These are phyloP conservation scores for Cyprichromis sp. DNA, from an alignment of 2,113 vertebrate genomes.

Conservation along the genomic window DNA sequence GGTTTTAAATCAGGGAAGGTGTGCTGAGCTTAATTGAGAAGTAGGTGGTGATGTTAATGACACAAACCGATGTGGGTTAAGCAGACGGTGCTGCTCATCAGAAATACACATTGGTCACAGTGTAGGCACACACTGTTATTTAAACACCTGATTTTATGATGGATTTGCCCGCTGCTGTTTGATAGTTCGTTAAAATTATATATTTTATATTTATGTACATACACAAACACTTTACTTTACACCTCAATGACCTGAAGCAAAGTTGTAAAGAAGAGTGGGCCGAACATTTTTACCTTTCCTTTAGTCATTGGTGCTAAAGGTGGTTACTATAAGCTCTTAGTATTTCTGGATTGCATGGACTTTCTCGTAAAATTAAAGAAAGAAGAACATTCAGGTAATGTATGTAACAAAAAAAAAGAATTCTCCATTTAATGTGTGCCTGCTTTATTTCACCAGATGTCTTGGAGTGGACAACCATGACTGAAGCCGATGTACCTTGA, in stretches of 20 bases:
- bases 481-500: neutral
- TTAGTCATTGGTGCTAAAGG: neutral
- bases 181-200: rapidly evolving
- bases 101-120: neutral
- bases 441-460: neutral
- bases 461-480: neutral
- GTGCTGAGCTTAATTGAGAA: constrained; percentile 1
- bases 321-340: neutral
- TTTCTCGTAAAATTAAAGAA: neutral
- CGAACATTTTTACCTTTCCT: neutral
- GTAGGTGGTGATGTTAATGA: constrained; percentile 10
- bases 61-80: constrained; percentile 1
- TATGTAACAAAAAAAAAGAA: neutral
- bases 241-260: neutral
- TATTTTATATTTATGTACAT: neutral
- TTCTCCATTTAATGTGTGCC: neutral
- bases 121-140: neutral
- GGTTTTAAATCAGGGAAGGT: constrained; percentile 14
- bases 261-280: neutral
- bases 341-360: neutral
- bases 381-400: neutral
- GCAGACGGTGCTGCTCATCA: neutral
- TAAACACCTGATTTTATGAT: neutral
- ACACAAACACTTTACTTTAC: neutral
- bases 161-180: neutral